phyloP scores from a whole-genome alignment of 2,797 vertebrate species.

The Polyboroides typus region DNA sequence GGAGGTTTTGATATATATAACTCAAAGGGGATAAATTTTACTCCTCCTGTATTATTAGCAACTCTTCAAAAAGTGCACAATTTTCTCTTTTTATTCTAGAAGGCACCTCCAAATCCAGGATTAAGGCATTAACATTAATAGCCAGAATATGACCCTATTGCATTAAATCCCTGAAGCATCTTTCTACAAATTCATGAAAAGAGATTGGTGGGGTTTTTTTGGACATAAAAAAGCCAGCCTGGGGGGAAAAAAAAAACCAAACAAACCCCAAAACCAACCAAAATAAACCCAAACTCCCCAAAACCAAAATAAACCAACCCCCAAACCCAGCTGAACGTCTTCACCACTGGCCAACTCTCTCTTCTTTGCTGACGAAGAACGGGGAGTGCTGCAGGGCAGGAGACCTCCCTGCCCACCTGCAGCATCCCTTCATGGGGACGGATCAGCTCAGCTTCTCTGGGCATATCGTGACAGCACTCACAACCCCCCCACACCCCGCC shows the following conservation, averaged over 20 bases:
- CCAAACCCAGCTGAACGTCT: not conserved
- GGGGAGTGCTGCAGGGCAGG: not conserved
- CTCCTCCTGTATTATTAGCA: not conserved
- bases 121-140: not conserved
- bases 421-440: fast-evolving
- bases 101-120: not conserved
- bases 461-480: fast-evolving
- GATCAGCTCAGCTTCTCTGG: not conserved
- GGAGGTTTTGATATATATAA: not conserved
- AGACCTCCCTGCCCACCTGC: not conserved
- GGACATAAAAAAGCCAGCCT: not conserved
- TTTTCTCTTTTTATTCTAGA: not conserved
- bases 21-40: not conserved
- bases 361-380: fast-evolving
- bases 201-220: not conserved
- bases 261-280: not conserved
- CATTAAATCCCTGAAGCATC: not conserved
- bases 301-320: not conserved
- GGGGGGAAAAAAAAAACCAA: too few relatives aligned
- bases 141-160: not conserved
- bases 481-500: too few relatives aligned
- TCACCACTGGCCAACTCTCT: not conserved
- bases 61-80: not conserved
- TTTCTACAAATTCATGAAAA: not conserved
- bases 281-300: not conserved